These are phyloP conservation scores for Teleopsis dalmanni DNA, from an alignment of 1,140 invertebrate genomes.

Conservation along the genomic window DNA sequence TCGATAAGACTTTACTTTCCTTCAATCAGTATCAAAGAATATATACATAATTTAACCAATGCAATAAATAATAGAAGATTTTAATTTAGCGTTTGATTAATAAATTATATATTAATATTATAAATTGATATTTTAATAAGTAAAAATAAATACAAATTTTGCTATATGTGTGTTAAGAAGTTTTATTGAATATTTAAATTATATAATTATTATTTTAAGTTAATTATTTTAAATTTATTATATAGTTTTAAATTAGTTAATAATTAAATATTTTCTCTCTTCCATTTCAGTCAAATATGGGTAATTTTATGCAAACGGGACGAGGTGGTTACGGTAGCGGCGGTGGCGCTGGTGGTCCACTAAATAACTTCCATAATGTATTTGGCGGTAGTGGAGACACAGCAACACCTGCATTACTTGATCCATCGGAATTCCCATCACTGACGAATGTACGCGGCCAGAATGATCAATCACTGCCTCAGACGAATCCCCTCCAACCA, in stretches of 20 bases:
- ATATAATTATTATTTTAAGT: no score
- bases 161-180: no score
- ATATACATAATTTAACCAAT: no score
- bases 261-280: background rate
- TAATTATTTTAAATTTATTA: background rate
- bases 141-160: no score
- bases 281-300: slow-evolving; percentile 41
- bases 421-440: slow-evolving; percentile 85
- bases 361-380: slow-evolving; percentile 67
- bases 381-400: slow-evolving; percentile 58
- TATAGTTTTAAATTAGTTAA: background rate
- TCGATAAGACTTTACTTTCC: no score
- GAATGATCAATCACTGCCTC: slow-evolving; percentile 66
- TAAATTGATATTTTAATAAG: no score
- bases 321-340: slow-evolving; percentile 54
- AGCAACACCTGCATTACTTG: slow-evolving; percentile 72
- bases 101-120: no score
- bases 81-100: no score
- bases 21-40: no score
- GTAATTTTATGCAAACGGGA: slow-evolving; percentile 42
- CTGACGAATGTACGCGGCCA: slow-evolving; percentile 71
- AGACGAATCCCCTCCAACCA: slow-evolving; percentile 68
- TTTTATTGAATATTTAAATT: no score
- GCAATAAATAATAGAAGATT: no score
- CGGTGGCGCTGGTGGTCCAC: slow-evolving; percentile 44